A percentile compares a stretch with the other conserved stretches of the same genome.
Conservation (phyloP, 2,888 invertebrate species). For the Lepidochrysops patricia region DNA sequence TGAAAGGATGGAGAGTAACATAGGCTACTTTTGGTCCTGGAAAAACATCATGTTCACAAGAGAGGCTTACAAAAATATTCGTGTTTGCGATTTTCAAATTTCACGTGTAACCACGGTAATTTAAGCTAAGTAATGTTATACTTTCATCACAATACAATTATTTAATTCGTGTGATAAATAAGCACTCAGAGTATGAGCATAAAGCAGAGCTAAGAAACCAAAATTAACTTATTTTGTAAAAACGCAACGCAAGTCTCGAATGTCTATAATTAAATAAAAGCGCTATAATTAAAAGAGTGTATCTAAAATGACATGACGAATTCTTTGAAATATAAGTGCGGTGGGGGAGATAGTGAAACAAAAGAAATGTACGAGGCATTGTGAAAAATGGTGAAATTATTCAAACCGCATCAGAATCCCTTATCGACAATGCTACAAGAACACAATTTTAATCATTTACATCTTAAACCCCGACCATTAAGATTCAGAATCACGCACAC, state of each 20-base stretch:
- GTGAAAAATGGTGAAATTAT: background rate
- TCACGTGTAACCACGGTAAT: too few species aligned
- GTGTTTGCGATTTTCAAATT: too few species aligned
- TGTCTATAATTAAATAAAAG: too few species aligned
- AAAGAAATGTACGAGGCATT: background rate
- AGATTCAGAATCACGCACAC: slow-evolving; percentile 67
- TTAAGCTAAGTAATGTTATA: too few species aligned
- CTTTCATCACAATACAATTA: too few species aligned
- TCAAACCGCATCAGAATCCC: slow-evolving; percentile 7
- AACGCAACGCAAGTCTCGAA: background rate
- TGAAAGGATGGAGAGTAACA: too few species aligned
- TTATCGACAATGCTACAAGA: slow-evolving; percentile 4
- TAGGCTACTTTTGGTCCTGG: too few species aligned
- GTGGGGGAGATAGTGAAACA: background rate
- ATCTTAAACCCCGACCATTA: slow-evolving; percentile 47
- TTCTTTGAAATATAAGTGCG: background rate
- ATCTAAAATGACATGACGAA: background rate
- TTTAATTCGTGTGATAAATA: too few species aligned
- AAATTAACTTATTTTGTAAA: background rate
- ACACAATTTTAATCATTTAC: slow-evolving; percentile 1
- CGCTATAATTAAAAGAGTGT: background rate
- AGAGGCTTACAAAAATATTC: too few species aligned
- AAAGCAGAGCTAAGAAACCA: background rate
- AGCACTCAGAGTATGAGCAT: too few species aligned
- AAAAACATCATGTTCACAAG: too few species aligned